Evolutionary conservation across 2,888 invertebrate species (phyloP).

Genomic region (Agrilus cyanescens): DNA sequence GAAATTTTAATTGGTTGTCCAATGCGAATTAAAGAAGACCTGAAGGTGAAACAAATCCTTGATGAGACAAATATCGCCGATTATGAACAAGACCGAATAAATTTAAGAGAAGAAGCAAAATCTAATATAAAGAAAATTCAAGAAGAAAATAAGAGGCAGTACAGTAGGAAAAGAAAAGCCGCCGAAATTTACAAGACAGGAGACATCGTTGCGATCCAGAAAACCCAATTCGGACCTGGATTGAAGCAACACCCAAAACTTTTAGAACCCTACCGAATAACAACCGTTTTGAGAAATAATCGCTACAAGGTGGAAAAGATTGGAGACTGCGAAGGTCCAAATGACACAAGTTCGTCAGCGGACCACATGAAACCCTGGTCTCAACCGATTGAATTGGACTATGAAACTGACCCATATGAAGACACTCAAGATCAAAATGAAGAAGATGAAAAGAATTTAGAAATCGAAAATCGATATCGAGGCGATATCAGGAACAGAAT

Average conservation of each 20-base stretch:
- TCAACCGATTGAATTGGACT: neutral
- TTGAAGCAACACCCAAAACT: conserved; percentile 23
- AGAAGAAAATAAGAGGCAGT: conserved; percentile 12
- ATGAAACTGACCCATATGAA: no score
- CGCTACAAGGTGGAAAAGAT: conserved; percentile 21
- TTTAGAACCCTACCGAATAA: conserved; percentile 24
- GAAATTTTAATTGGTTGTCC: conserved; percentile 18
- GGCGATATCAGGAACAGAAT: no score
- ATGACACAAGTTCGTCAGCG: conserved; percentile 13
- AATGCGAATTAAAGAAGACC: conserved; percentile 18
- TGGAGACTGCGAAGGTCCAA: conserved; percentile 16
- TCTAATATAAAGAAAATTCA: conserved; percentile 15
- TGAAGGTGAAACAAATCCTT: conserved; percentile 12
- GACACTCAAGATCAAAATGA: no score
- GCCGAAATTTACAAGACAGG: conserved; percentile 4
- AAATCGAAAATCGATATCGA: no score
- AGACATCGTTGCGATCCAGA: conserved; percentile 22
- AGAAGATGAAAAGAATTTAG: no score
- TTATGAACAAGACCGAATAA: conserved; percentile 12
- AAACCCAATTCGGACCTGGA: conserved; percentile 23
- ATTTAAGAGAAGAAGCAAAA: conserved; percentile 10
- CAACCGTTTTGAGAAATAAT: conserved; percentile 17
- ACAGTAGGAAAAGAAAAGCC: neutral
- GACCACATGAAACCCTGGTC: conserved; percentile 19
- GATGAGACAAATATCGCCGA: conserved; percentile 11